Conservation (phyloP, 2,797 vertebrate species). For the Cryptoblepharus egeriae region DNA sequence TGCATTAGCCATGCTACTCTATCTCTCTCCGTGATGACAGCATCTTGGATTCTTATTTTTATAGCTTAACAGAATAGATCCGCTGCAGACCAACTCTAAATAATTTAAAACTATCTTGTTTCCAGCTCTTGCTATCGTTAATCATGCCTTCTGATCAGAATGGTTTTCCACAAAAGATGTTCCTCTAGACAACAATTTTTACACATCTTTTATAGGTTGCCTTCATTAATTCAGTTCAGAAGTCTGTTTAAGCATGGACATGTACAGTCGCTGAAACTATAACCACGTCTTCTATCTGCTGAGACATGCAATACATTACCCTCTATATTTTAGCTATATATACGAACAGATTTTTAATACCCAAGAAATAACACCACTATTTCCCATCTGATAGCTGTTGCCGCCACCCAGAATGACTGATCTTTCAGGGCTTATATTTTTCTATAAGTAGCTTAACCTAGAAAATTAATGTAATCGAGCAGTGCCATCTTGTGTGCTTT, state of each 20-base stretch:
- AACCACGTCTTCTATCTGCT: neutral
- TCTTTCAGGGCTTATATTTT: slow-evolving; percentile 28
- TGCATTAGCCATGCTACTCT: neutral
- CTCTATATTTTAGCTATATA: neutral
- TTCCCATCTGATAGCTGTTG: neutral
- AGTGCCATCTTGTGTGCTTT: slow-evolving; percentile 59
- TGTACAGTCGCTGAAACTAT: accelerated
- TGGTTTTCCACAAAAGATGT: neutral
- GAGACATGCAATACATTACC: neutral
- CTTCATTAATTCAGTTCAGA: neutral
- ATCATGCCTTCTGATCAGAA: neutral
- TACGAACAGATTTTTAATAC: neutral
- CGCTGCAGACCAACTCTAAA: neutral
- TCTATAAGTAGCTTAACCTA: slow-evolving; percentile 18
- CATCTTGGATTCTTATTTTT: slow-evolving; percentile 11
- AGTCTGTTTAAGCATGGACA: neutral
- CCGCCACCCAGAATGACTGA: neutral
- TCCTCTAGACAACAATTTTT: neutral
- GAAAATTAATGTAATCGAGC: slow-evolving; percentile 45
- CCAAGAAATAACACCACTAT: neutral
- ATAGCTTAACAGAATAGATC: slow-evolving; percentile 7
- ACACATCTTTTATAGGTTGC: neutral
- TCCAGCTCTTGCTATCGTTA: slow-evolving; percentile 20
- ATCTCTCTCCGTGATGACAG: neutral
- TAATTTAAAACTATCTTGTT: slow-evolving; percentile 4